These are phyloP conservation scores for Aporophyla nigra DNA, from an alignment of 2,888 invertebrate genomes.

Conservation along the genomic window DNA sequence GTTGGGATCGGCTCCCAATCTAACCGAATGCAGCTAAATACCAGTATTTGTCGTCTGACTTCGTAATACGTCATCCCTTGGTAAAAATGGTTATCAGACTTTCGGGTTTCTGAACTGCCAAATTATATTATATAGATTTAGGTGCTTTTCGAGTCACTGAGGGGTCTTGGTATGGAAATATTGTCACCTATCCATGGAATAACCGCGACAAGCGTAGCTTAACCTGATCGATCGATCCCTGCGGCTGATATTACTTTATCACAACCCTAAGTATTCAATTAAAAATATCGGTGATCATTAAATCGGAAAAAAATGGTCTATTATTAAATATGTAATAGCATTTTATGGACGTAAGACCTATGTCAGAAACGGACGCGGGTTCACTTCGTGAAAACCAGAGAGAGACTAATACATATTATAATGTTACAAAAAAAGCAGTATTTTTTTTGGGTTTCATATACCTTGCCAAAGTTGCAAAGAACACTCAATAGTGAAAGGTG, in stretches of 20 bases:
- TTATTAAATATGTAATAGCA: neutral
- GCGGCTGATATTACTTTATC: no score
- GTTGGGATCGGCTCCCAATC: neutral
- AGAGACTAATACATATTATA: no score
- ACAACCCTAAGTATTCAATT: neutral
- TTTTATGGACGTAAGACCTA: neutral
- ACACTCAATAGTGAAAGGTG: neutral
- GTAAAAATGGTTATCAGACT: no score
- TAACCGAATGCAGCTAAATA: neutral
- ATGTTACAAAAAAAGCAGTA: neutral
- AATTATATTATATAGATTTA: neutral
- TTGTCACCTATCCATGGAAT: neutral
- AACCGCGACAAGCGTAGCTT: neutral
- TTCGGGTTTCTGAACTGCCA: no score
- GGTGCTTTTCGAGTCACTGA: no score
- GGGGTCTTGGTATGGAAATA: neutral
- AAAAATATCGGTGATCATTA: constrained; percentile 6
- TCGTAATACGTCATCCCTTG: no score
- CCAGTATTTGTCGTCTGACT: neutral
- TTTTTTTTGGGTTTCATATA: neutral
- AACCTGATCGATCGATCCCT: neutral
- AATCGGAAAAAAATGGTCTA: neutral
- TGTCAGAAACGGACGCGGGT: neutral
- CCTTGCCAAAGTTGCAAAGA: neutral
- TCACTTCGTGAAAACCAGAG: neutral